phyloP scores from a whole-genome alignment of 2,797 vertebrate species.

The Schizothorax lantsangensis region DNA sequence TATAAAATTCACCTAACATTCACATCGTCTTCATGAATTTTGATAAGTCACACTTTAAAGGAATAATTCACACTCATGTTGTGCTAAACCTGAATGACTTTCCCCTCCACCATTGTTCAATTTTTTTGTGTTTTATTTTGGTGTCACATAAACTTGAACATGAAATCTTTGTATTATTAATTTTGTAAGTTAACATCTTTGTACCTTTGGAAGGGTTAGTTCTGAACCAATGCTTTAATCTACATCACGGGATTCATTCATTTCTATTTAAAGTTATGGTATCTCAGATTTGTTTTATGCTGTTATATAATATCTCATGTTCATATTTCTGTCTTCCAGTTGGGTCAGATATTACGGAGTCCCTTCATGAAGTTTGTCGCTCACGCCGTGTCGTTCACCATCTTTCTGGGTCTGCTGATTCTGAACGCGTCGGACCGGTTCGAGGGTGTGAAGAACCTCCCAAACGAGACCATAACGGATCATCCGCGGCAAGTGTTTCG shows the following conservation, averaged over 20 bases:
- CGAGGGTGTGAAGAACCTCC: constrained; percentile 93
- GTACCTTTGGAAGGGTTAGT: not conserved
- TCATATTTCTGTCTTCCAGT: constrained; percentile 69
- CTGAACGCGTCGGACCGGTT: constrained; percentile 95
- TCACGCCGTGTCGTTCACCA: constrained; percentile 95
- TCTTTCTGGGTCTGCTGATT: constrained; percentile 91
- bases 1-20: constrained; percentile 32
- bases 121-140: not conserved
- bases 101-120: not conserved
- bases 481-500: constrained; percentile 94
- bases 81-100: not conserved
- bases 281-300: not conserved
- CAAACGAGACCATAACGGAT: constrained; percentile 96
- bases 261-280: not conserved
- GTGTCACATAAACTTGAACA: not conserved
- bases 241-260: not conserved
- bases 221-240: too few species aligned
- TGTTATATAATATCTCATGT: not conserved
- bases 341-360: constrained; percentile 92
- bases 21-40: not conserved
- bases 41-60: not conserved
- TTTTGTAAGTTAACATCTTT: too few species aligned
- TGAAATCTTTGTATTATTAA: not conserved
- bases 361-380: constrained; percentile 99
- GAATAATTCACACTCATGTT: not conserved